phyloP scores from a whole-genome alignment of 2,888 invertebrate genomes.

The Diadegma fenestrale region DNA sequence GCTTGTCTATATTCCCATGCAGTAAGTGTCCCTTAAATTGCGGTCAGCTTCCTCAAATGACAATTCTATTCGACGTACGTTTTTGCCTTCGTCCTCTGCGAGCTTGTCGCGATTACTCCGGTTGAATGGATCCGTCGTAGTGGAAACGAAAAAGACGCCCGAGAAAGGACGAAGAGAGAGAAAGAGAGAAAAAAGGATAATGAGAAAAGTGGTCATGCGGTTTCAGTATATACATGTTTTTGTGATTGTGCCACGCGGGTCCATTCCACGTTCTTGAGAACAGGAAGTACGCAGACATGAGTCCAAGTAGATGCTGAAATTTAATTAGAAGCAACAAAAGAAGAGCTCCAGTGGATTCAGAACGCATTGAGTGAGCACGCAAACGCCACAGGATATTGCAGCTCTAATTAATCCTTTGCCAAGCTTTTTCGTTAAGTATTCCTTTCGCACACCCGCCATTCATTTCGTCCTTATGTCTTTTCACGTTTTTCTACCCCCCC shows the following conservation, averaged over 20 bases:
- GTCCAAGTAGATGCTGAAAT: slow-evolving; percentile 41
- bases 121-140: slow-evolving; percentile 30
- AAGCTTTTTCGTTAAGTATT: slow-evolving; percentile 20
- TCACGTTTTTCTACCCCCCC: background rate
- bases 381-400: slow-evolving; percentile 56
- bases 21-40: slow-evolving; percentile 36
- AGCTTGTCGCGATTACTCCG: slow-evolving; percentile 6
- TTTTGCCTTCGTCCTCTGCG: slow-evolving; percentile 4
- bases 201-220: slow-evolving; percentile 18
- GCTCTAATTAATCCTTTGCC: slow-evolving; percentile 72
- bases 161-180: background rate
- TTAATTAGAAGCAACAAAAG: slow-evolving; percentile 62
- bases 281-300: slow-evolving; percentile 20
- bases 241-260: background rate
- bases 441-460: background rate
- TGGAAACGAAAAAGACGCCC: background rate
- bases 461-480: slow-evolving; percentile 18
- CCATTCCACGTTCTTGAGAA: background rate
- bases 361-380: slow-evolving; percentile 44
- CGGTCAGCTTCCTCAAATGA: slow-evolving; percentile 27
- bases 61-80: background rate
- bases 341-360: slow-evolving; percentile 20
- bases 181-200: background rate
- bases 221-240: slow-evolving; percentile 2
- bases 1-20: background rate